A percentile compares a stretch with the other conserved stretches of the same genome.
phyloP scores from a whole-genome alignment of 2,797 vertebrate genomes.

The Oceanodroma leucorhoa region DNA sequence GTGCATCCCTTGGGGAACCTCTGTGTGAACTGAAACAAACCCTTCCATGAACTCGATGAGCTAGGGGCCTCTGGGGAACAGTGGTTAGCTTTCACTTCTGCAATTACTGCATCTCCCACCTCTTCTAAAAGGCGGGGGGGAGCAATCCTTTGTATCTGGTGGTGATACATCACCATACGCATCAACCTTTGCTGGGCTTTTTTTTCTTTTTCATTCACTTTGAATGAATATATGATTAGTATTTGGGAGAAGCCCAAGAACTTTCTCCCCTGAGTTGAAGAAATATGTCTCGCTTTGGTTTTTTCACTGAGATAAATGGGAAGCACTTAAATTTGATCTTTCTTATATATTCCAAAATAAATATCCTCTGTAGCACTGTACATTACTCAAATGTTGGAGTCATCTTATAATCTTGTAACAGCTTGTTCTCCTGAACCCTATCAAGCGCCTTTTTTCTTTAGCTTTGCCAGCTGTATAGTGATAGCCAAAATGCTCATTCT shows the following conservation, averaged over 20 bases:
- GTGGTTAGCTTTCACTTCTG: background rate
- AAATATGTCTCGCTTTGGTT: background rate
- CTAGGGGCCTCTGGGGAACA: background rate
- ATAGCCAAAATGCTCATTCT: background rate
- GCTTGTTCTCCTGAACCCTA: background rate
- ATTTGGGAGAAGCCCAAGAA: background rate
- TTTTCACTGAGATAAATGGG: background rate
- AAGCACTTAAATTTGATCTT: background rate
- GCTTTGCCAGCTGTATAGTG: background rate
- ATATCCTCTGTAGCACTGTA: background rate
- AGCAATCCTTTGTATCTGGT: background rate
- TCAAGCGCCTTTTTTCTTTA: background rate
- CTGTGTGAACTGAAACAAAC: background rate
- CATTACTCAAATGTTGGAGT: background rate
- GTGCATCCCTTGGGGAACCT: background rate
- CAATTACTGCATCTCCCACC: background rate
- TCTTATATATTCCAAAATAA: background rate
- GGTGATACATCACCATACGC: background rate
- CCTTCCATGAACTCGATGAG: accelerated
- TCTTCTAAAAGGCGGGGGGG: background rate
- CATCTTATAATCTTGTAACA: background rate
- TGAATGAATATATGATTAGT: background rate
- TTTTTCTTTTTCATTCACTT: background rate
- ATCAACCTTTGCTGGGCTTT: background rate
- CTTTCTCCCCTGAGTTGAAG: background rate